A percentile compares a stretch with the other conserved stretches of the same genome.
Evolutionary conservation across 2,113 vertebrate genomes (phyloP).

Genomic region (Melanerpes formicivorus): DNA sequence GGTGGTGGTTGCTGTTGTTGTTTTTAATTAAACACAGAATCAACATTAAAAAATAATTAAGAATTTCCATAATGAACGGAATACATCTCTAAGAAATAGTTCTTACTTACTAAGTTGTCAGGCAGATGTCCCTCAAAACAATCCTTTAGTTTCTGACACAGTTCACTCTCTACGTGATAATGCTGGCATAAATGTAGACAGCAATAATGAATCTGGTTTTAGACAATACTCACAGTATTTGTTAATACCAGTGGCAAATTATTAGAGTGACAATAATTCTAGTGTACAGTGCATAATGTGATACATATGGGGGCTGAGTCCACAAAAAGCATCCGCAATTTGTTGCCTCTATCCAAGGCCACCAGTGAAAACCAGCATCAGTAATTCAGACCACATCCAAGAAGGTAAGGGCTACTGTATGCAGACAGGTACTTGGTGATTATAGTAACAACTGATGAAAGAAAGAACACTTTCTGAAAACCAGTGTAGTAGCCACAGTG

Average conservation of each 20-base stretch:
- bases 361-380: background rate
- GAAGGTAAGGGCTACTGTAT: background rate
- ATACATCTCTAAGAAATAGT: background rate
- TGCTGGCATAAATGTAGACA: background rate
- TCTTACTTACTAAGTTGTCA: background rate
- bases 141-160: background rate
- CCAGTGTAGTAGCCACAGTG: background rate
- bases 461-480: background rate
- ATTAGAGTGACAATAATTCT: background rate
- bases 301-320: too few species aligned
- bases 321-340: rapidly evolving
- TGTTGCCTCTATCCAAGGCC: background rate
- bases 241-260: background rate
- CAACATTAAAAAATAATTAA: background rate
- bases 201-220: background rate
- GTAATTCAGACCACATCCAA: background rate
- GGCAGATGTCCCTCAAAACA: background rate
- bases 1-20: too few species aligned
- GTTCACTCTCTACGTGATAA: background rate
- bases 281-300: too few species aligned
- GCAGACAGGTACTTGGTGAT: background rate
- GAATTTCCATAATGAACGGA: background rate
- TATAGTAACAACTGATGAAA: background rate
- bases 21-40: background rate
- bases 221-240: background rate